Evolutionary conservation across 2,113 vertebrate species (phyloP), one percentile per base, ranked within the genome.

Genomic region (Tautogolabrus adspersus): DNA sequence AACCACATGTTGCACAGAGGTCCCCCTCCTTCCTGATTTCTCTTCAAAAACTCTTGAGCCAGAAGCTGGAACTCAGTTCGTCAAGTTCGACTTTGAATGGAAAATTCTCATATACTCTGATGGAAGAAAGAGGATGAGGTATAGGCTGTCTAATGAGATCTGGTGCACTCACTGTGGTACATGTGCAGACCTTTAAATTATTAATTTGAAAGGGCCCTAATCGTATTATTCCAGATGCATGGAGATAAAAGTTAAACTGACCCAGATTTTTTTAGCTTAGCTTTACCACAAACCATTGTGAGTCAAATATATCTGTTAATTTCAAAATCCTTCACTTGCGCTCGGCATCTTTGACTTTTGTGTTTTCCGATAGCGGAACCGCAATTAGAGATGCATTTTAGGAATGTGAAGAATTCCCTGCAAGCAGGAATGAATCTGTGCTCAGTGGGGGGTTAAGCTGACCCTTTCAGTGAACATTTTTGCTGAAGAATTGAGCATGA

Each of bases 341-440:
- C 37, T 72, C 46, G 42, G 52, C 58, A 61, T 84, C 72, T 67
- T 51, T 62, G 23, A 66, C 72, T 55, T 63, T 16, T 6, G 12
- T 59, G 70, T 40, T 71, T 72, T 58, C 40, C 52, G 23, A 69
- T 70, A 83, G 56, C 7, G 57, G 26, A 63, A 70, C 63, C 47
- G 80, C 66, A 89, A 90, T 90, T 91, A 87, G 70, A 55, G 58
- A 82, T 85, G 85, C 89, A 92, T 86, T 80, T 44, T 6, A 77
- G 88, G 91, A 92, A 93, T 92, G 87, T 81, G 56, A 81, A 58
- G 86, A 89, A 88, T 91, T 89, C 71, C 64, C 77, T 64, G 83
- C 23, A 44, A 57, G 71, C 62, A 51, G 46, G 69, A 83, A 73
- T 71, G 67, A 56, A 52, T 55, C 66, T 44, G 38, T 2, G 61